Percentiles rank a stretch among this genome's conserved stretches.
phyloP scores from a whole-genome alignment of 2,797 vertebrate species.

The Notamacropus eugenii region DNA sequence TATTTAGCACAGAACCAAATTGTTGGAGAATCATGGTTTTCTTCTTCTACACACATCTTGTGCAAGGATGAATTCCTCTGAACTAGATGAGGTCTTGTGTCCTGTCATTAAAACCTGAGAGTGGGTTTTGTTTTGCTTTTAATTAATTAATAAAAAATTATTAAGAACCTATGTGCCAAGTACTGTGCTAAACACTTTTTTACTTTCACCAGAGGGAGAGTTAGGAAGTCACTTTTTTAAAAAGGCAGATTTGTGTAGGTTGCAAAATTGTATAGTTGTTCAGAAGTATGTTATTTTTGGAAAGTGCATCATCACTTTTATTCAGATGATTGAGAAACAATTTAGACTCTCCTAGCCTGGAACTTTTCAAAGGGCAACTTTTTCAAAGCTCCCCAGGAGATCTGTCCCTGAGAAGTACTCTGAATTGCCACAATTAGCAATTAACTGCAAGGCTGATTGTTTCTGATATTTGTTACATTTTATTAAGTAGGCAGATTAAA shows the following conservation, averaged over 20 bases:
- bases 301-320: constrained; percentile 2
- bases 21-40: neutral
- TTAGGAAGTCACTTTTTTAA: constrained; percentile 47
- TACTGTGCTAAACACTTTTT: constrained; percentile 26
- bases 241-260: constrained; percentile 69
- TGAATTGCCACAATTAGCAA: neutral
- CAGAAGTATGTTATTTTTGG: constrained; percentile 64
- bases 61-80: constrained; percentile 23
- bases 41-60: neutral
- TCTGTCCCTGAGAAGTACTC: neutral
- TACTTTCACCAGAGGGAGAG: neutral
- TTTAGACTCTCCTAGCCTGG: neutral
- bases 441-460: constrained; percentile 1
- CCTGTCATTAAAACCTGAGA: constrained; percentile 59
- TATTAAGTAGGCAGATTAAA: neutral
- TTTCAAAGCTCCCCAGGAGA: constrained; percentile 6
- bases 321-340: constrained; percentile 36
- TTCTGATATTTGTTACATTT: neutral
- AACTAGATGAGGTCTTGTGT: constrained; percentile 39
- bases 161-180: neutral
- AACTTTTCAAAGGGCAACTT: neutral
- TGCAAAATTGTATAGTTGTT: constrained; percentile 75
- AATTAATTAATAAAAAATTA: neutral
- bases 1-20: constrained; percentile 37
- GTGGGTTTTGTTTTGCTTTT: constrained; percentile 4